Percentiles rank a stretch among this genome's conserved stretches.
Conservation (phyloP, 2,113 vertebrate species). For the Cynoglossus semilaevis region DNA sequence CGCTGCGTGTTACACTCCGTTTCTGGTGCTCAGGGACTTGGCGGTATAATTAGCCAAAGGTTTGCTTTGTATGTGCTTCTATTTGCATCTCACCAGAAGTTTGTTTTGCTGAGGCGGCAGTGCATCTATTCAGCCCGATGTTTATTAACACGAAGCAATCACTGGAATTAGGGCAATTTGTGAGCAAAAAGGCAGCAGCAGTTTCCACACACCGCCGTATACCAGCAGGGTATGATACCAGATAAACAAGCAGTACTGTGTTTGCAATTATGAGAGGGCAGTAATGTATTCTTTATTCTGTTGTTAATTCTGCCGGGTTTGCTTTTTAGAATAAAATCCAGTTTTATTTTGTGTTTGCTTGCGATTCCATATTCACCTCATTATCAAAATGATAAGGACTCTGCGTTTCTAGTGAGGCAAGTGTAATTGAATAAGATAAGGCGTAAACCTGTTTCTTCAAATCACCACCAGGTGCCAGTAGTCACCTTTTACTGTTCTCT, state of each 20-base stretch:
- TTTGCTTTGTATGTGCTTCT: constrained; percentile 76
- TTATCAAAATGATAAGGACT: too few relatives aligned
- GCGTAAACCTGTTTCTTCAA: constrained; percentile 14
- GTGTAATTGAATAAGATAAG: not conserved
- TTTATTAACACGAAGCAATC: constrained; percentile 64
- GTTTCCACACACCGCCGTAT: constrained; percentile 52
- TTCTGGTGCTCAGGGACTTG: constrained; percentile 66
- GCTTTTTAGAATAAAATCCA: constrained; percentile 60
- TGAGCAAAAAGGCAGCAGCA: constrained; percentile 77
- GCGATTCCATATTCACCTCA: constrained; percentile 34
- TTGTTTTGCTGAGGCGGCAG: constrained; percentile 74
- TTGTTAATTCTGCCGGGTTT: constrained; percentile 68
- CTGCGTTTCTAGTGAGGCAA: too few relatives aligned
- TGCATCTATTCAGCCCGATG: constrained; percentile 53
- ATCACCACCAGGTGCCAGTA: constrained; percentile 72
- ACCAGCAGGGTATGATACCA: constrained; percentile 59
- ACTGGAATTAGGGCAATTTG: constrained; percentile 79
- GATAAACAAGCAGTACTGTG: constrained; percentile 55
- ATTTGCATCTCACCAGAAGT: constrained; percentile 76
- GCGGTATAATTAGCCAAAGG: constrained; percentile 72
- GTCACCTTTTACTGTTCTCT: constrained; percentile 17
- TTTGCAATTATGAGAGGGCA: constrained; percentile 52
- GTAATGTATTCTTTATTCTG: constrained; percentile 37
- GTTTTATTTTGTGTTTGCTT: constrained; percentile 38
- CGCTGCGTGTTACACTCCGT: constrained; percentile 61